Conservation (phyloP, 2,113 vertebrate genomes). For the Bos indicus region DNA sequence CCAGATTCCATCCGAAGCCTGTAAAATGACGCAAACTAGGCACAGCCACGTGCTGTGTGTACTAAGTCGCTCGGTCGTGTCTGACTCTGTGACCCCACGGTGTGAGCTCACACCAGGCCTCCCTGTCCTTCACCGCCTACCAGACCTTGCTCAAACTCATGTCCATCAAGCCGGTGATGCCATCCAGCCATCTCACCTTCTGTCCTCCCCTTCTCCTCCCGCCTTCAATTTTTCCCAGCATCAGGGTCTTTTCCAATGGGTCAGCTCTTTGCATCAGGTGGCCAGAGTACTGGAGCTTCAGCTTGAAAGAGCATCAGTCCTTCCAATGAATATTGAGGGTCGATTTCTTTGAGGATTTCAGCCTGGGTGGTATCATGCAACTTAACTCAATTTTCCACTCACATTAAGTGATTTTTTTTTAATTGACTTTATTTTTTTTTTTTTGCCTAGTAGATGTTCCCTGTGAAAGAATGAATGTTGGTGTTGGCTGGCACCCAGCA, state of each 20-base stretch:
- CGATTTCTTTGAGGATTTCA: neutral
- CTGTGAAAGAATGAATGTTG: neutral
- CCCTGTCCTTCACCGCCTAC: neutral
- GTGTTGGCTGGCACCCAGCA: accelerated
- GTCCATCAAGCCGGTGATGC: neutral
- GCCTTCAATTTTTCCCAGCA: too few relatives aligned
- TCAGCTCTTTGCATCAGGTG: too few relatives aligned
- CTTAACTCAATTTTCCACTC: neutral
- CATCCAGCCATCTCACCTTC: neutral
- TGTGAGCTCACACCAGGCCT: neutral
- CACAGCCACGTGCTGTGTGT: neutral
- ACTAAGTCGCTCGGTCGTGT: accelerated
- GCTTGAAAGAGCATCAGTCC: neutral
- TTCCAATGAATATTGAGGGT: neutral
- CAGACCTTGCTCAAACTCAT: accelerated
- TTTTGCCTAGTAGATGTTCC: neutral
- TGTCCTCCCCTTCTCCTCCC: neutral
- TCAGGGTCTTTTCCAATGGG: too few relatives aligned
- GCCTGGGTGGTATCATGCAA: neutral
- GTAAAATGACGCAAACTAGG: too few relatives aligned
- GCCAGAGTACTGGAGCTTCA: neutral
- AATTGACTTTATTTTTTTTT: neutral
- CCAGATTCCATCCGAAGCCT: too few relatives aligned
- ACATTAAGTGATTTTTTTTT: neutral
- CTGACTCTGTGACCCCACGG: neutral